Base-by-base conservation (phyloP, 2,888 invertebrate genomes). In the Agapetus fuscipes region DNA sequence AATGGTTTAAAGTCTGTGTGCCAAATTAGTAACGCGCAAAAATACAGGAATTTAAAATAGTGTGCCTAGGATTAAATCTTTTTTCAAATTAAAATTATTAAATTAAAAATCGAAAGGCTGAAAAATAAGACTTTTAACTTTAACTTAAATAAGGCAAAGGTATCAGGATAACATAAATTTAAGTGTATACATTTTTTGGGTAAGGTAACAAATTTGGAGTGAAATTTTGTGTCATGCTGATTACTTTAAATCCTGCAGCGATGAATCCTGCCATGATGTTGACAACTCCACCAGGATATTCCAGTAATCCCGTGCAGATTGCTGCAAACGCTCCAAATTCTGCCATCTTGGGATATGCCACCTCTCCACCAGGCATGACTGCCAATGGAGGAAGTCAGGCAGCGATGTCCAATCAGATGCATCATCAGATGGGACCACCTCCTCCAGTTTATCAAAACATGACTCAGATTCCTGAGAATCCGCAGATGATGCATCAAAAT, bases 181-280 rank as follows among this genome's bases (percentile, higher is more conserved):
- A n/a, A n/a, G n/a, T n/a, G n/a, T n/a, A n/a, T n/a, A n/a, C n/a
- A n/a, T n/a, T n/a, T n/a, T n/a, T n/a, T n/a, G n/a, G n/a, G n/a
- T n/a, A n/a, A n/a, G n/a, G n/a, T n/a, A n/a, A n/a, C n/a, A n/a
- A n/a, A n/a, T n/a, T n/a, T n/a, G n/a, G n/a, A n/a, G n/a, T n/a
- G n/a, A n/a, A n/a, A n/a, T n/a, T n/a, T n/a, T n/a, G 50, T 50
- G 57, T 48, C 50, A 64, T 64, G 64, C 56, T 63, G 51, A 63
- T 63, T 50, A 62, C 62, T 45, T 59, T 58, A 31, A 57, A 61
- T 17, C 57, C 59, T 28, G 50, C 53, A 25, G 43, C 49, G 35
- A 56, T 57, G 56, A 48, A 48, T 30, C 48, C 43, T 24, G 43
- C 45, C 10, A 15, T 48, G 30, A 43, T 45, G n/a, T 34, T 48